These are phyloP conservation scores for Kuschelorhynchus macadamiae DNA, from an alignment of 2,888 invertebrate genomes.

Conservation along the genomic window DNA sequence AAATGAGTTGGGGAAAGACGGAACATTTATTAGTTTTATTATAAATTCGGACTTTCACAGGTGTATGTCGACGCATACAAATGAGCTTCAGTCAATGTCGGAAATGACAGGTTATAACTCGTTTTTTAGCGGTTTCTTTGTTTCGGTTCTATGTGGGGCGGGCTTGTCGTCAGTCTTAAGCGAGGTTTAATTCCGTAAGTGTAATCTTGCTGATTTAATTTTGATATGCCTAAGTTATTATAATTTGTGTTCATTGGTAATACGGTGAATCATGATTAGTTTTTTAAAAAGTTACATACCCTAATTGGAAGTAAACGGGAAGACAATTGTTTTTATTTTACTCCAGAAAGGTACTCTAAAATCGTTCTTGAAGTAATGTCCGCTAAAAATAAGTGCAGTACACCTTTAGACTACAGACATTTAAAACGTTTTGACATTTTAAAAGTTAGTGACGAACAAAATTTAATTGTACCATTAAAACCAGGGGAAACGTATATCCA, in stretches of 20 bases:
- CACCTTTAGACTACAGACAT: constrained; percentile 51
- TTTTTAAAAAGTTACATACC: constrained; percentile 53
- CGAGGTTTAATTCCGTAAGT: constrained; percentile 32
- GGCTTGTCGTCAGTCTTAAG: constrained; percentile 49
- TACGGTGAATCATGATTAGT: constrained; percentile 52
- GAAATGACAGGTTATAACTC: constrained; percentile 15
- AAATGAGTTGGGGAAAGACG: too few relatives aligned
- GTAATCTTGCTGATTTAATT: constrained; percentile 20
- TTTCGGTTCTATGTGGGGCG: too few relatives aligned
- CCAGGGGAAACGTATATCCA: constrained; percentile 52
- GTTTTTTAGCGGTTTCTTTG: background rate
- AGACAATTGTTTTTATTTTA: constrained; percentile 57
- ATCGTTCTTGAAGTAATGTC: constrained; percentile 55
- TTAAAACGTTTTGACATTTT: constrained; percentile 57
- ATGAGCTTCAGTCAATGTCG: too few relatives aligned
- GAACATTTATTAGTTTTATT: constrained; percentile 32
- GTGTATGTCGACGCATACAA: constrained; percentile 43
- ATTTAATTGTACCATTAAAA: constrained; percentile 40
- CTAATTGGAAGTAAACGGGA: constrained; percentile 55
- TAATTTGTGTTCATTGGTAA: constrained; percentile 53
- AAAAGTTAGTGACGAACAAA: constrained; percentile 54
- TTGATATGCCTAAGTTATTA: constrained; percentile 40
- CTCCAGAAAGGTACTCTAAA: constrained; percentile 46
- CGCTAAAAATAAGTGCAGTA: constrained; percentile 55
- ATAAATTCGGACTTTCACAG: constrained; percentile 39